Evolutionary conservation across 92 coral and sea anemone species (phyloP), one percentile per base, ranked within the genome.

Genomic region (Ricordea florida): DNA sequence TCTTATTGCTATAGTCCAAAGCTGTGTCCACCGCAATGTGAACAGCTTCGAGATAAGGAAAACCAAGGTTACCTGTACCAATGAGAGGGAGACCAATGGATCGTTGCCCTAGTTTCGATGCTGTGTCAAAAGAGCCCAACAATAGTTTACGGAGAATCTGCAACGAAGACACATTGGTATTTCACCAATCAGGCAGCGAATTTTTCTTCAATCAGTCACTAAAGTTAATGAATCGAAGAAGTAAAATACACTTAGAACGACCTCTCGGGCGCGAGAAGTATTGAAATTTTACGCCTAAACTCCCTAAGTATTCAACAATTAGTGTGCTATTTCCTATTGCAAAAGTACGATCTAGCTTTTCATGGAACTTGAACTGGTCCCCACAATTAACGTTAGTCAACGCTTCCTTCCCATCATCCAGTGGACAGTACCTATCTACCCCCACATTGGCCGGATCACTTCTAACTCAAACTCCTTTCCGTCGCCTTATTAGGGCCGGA

Each of bases 71-170:
- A 5, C 74, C 74, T 7, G 74, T 67, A 30, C 74, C 74, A 50
- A 67, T 67, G 59, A 67, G 57, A 10, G 74, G 74, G 9, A 67
- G 23, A 24, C 59, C 74, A 47, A 67, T 48, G 5, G 74, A 67
- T 15, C 61, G 13, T 20, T 27, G 34, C 24, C 61, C 61, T 14
- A 67, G 45, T 35, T 46, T 2, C 9, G 34, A 30, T 13, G 74
- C 61, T 20, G 28, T 10, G 9, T 67, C 34, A 50, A 67, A 50
- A 49, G 59, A 67, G 22, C 74, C 73, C 62, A 25, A 25, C 17
- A 86, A 28, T 3, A 86, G 43, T 10, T 43, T 17, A 15, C 74
- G 71, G 18, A 86, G 66, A 26, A 50, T 61, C 91, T 85, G 45
- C 44, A n/a, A 38, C 9, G n/a, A 38, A 38, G 8, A 8, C n/a